Base-by-base conservation (phyloP, 1,140 invertebrate genomes). In the Drepana arcuata region DNA sequence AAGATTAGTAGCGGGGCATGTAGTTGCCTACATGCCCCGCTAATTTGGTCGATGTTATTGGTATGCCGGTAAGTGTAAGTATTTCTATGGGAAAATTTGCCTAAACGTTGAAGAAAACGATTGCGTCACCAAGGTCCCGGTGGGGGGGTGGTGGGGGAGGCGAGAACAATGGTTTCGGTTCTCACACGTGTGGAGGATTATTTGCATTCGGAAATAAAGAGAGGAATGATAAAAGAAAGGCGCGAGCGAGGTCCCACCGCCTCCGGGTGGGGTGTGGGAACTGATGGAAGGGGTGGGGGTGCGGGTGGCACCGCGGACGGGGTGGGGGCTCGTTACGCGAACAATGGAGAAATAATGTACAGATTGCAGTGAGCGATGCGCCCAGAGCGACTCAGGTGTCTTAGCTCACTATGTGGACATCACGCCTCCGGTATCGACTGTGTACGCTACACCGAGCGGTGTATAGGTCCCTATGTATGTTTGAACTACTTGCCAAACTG, bases 171-270 rank as follows among this genome's bases (percentile, higher is more conserved):
- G 81, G 78, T 83, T 84, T 83, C 81, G 73, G 80, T 83, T 85
- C 82, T 82, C 83, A 83, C 79, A 83, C 83, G 80, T 83, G 77
- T 79, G 78, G 75, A 80, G 75, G 78, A 83, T 83, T 84, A 84
- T 84, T 84, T 84, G 83, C 83, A 84, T 84, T 83, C 81, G 80
- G 80, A 84, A 84, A 84, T 84, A 84, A 84, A 84, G 83, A 84
- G 83, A 83, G 75, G 80, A 84, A 83, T 83, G 80, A 84, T 83
- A 84, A 80, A 81, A 81, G 75, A 80, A 82, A 79, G 78, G 74
- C 75, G 78, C 78, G 78, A 79, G 77, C 54, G 58, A 67, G 67
- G 67, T 70, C 60, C 72, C 67, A 63, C 71, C 72, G 71, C 69
- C 71, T 61, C 63, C 53, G 53, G 69, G 63, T 47, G 50, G 71